A percentile compares a stretch with the other conserved stretches of the same genome.
These are phyloP conservation scores for Thecocarcelia acutangulata DNA, from an alignment of 2,888 invertebrate species.

Conservation along the genomic window DNA sequence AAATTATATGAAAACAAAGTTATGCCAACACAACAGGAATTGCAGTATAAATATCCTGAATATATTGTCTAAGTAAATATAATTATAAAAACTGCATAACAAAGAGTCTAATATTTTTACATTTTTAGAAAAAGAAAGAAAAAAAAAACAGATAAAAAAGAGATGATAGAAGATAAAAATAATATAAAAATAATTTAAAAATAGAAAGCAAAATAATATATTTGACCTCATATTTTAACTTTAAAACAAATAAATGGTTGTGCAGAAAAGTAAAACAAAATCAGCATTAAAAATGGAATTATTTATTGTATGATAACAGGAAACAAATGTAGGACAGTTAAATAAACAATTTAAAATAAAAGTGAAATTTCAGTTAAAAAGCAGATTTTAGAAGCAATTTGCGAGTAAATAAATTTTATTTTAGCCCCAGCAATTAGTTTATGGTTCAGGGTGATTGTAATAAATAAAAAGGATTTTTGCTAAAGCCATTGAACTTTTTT, in stretches of 20 bases:
- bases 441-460: too few relatives aligned
- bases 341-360: too few relatives aligned
- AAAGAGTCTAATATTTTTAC: slow-evolving; percentile 19
- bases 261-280: neutral
- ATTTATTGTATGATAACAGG: too few relatives aligned
- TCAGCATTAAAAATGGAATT: too few relatives aligned
- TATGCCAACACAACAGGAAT: slow-evolving; percentile 53
- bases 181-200: too few relatives aligned
- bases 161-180: slow-evolving; percentile 13
- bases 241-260: slow-evolving; percentile 9
- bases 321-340: too few relatives aligned
- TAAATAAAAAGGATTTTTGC: too few relatives aligned
- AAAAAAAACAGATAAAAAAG: neutral
- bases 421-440: too few relatives aligned
- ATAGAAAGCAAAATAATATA: slow-evolving; percentile 24
- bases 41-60: slow-evolving; percentile 64
- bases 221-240: slow-evolving; percentile 37
- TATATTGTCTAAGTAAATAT: slow-evolving; percentile 60
- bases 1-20: slow-evolving; percentile 49
- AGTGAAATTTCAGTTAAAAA: too few relatives aligned
- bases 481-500: too few relatives aligned
- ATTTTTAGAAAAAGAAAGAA: neutral
- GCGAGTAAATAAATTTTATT: too few relatives aligned
- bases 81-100: slow-evolving; percentile 47
- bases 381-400: too few relatives aligned